Conservation (phyloP, 2,888 invertebrate genomes). For the Myopa tessellatipennis region DNA sequence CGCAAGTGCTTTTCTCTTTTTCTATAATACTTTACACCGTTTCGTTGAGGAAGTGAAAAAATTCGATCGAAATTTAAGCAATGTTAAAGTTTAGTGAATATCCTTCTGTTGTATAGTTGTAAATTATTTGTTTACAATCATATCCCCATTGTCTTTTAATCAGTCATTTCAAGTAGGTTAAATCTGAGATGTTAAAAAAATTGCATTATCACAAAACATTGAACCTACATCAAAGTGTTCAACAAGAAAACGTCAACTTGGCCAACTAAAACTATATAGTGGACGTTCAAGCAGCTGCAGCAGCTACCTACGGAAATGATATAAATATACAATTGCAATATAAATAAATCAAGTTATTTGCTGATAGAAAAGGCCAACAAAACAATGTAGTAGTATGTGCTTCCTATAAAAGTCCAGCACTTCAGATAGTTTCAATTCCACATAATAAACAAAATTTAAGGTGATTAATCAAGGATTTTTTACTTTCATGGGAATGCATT, state of each 20-base stretch:
- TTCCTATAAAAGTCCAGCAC: no score
- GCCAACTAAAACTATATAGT: not conserved
- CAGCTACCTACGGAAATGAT: no score
- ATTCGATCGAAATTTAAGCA: slow-evolving; percentile 17
- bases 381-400: no score
- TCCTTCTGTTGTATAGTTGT: not conserved
- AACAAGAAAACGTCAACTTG: slow-evolving; percentile 1
- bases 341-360: no score
- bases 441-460: no score
- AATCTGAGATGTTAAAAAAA: not conserved
- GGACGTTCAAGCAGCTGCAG: not conserved
- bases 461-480: not conserved
- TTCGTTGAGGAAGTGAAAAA: slow-evolving; percentile 22
- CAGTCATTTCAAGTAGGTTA: not conserved
- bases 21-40: no score
- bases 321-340: no score
- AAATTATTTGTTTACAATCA: not conserved
- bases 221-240: not conserved
- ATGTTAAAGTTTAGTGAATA: not conserved
- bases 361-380: no score
- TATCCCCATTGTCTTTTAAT: not conserved
- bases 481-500: not conserved
- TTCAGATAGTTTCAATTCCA: no score
- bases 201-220: not conserved
- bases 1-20: no score